These are phyloP conservation scores for Megaustenia siamemsis DNA, from an alignment of 2,888 invertebrate genomes.

Conservation along the genomic window DNA sequence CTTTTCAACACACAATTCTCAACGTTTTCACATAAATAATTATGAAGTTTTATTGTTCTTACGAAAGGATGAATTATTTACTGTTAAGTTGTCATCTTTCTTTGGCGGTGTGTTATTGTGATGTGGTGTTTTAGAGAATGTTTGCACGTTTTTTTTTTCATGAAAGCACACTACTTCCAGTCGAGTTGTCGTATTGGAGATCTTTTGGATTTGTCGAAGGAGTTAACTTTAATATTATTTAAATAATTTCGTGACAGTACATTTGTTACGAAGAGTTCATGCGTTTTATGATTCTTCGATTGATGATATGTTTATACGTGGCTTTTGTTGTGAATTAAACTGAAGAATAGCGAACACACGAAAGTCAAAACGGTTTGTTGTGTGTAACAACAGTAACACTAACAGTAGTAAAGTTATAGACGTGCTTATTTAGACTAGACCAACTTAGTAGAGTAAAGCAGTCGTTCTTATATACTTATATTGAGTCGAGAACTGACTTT, in stretches of 20 bases:
- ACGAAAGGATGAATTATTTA: background rate
- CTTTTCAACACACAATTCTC: background rate
- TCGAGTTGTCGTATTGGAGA: too few relatives aligned
- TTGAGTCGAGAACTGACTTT: too few relatives aligned
- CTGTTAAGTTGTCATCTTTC: background rate
- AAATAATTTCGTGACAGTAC: too few relatives aligned
- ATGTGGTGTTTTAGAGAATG: background rate
- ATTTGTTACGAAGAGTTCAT: too few relatives aligned
- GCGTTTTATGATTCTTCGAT: too few relatives aligned
- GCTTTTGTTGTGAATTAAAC: background rate
- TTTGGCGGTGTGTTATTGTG: constrained; percentile 31
- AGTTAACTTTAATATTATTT: too few relatives aligned
- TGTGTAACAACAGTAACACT: constrained; percentile 50
- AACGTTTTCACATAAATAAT: background rate
- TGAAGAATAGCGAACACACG: background rate
- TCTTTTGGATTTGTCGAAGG: too few relatives aligned
- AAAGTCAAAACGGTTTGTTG: constrained; percentile 42
- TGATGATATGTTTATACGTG: too few relatives aligned
- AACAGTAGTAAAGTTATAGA: too few relatives aligned
- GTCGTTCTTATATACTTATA: too few relatives aligned
- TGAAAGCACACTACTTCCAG: background rate
- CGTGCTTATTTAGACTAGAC: too few relatives aligned
- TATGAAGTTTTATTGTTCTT: constrained; percentile 31
- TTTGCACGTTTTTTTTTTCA: background rate
- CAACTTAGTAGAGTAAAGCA: too few relatives aligned